phyloP scores from a whole-genome alignment of 2,888 invertebrate species.

The Lomographa bimaculata region DNA sequence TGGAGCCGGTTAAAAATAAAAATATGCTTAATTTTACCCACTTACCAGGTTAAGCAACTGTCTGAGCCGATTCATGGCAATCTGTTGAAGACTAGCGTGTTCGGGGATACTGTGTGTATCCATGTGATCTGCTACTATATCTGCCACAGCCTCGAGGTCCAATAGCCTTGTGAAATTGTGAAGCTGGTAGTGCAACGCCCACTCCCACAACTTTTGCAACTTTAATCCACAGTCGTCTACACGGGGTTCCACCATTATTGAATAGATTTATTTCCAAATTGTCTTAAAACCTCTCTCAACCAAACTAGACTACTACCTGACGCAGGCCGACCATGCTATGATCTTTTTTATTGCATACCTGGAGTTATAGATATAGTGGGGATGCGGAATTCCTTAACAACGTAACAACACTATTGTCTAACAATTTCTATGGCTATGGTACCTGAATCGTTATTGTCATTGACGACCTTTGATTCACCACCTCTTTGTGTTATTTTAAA shows the following conservation, averaged over 20 bases:
- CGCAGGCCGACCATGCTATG: no score
- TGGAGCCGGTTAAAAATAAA: no score
- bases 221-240: slow-evolving; percentile 14
- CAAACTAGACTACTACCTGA: no score
- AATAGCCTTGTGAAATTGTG: slow-evolving; percentile 14
- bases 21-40: no score
- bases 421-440: slow-evolving; percentile 28
- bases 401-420: slow-evolving; percentile 30
- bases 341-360: no score
- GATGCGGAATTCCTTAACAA: slow-evolving; percentile 8
- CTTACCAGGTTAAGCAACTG: slow-evolving; percentile 39
- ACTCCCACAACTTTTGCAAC: neutral
- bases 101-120: slow-evolving; percentile 3
- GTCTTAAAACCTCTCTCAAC: no score
- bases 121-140: slow-evolving; percentile 28
- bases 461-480: slow-evolving; percentile 1
- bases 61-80: slow-evolving; percentile 38
- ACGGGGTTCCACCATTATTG: slow-evolving; percentile 32
- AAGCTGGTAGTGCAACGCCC: neutral
- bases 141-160: slow-evolving; percentile 38
- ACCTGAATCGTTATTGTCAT: slow-evolving; percentile 30
- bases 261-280: no score
- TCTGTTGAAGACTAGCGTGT: slow-evolving; percentile 22
- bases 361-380: slow-evolving; percentile 9
- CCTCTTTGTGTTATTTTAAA: slow-evolving; percentile 1